These are phyloP conservation scores for Platyrinchus mystaceus DNA, from an alignment of 2,797 vertebrate species.

Conservation along the genomic window DNA sequence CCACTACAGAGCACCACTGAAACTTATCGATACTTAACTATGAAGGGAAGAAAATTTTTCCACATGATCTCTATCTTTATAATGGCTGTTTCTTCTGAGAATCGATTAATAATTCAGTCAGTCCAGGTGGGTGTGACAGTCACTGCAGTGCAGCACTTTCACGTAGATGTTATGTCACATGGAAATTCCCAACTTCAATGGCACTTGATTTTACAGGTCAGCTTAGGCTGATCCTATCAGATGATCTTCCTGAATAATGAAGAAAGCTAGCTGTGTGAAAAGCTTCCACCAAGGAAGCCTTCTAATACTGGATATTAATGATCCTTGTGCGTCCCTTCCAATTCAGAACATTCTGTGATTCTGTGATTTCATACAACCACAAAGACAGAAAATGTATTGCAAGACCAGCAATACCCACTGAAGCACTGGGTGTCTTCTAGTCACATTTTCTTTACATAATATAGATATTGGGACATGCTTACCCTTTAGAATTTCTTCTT, in stretches of 20 bases:
- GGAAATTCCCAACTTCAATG: not conserved
- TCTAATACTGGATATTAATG: not conserved
- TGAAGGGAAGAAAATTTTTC: not conserved
- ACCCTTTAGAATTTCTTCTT: not conserved
- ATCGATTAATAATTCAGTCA: not conserved
- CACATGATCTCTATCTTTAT: not conserved
- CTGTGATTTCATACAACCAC: not conserved
- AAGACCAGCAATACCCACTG: not conserved
- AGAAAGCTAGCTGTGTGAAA: not conserved
- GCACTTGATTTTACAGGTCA: constrained; percentile 2
- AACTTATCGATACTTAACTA: rapidly evolving
- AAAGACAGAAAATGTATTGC: not conserved
- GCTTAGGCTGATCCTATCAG: constrained; percentile 24
- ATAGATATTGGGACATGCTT: not conserved
- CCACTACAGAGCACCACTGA: not conserved
- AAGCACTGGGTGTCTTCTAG: not conserved
- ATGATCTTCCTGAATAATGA: not conserved
- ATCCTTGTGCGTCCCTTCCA: not conserved
- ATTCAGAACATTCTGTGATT: not conserved
- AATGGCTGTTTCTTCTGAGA: not conserved
- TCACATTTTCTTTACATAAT: not conserved
- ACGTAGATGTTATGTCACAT: not conserved
- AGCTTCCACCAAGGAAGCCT: not conserved
- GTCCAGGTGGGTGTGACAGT: not conserved
- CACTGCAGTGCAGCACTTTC: rapidly evolving